Evolutionary conservation across 1,140 invertebrate species (phyloP), one percentile per base, ranked within the genome.

Genomic region (Uloborus diversus): DNA sequence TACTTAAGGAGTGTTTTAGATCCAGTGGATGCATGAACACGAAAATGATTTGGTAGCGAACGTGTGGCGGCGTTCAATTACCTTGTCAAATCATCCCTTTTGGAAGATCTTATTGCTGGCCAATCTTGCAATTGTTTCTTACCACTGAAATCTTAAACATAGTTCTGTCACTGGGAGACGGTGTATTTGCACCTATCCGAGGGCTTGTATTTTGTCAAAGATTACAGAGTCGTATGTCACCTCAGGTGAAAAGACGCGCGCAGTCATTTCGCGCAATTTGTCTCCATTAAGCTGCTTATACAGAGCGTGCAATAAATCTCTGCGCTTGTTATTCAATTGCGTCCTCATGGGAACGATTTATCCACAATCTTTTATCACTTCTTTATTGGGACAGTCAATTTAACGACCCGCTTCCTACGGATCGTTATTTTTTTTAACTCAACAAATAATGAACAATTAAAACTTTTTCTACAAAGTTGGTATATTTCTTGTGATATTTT

Each of bases 71-170:
- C 33, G 66, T 56, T 51, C 66, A 69, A 69, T 69, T 69, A 69
- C 66, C 66, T 56, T 69, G 66, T 69, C 66, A 69, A 69, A 69
- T 32, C 66, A 33, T 49, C 49, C 30, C 42, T 11, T 17, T 35
- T 23, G 33, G 57, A 32, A 61, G 57, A 61, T 35, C 61, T 64
- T 64, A 64, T 23, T 25, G 42, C 14, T 28, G 7, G n/a, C 17
- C 17, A 17, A 42, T 42, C 2, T 56, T 32, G 23, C 66, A 56
- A 69, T 69, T 69, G 66, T 69, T 69, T 69, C 49, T 69, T 69
- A 56, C 49, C 66, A 56, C 33, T 69, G 66, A 69, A 56, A 69
- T 69, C 66, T 69, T 69, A 69, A 69, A 69, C 66, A 69, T 25
- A 69, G 66, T 27, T 69, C 47, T 69, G 66, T 69, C 66, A 69